Percentiles rank a stretch among this genome's conserved stretches.
phyloP scores from a whole-genome alignment of 2,888 invertebrate species.

The Cryptocephalus moraei region DNA sequence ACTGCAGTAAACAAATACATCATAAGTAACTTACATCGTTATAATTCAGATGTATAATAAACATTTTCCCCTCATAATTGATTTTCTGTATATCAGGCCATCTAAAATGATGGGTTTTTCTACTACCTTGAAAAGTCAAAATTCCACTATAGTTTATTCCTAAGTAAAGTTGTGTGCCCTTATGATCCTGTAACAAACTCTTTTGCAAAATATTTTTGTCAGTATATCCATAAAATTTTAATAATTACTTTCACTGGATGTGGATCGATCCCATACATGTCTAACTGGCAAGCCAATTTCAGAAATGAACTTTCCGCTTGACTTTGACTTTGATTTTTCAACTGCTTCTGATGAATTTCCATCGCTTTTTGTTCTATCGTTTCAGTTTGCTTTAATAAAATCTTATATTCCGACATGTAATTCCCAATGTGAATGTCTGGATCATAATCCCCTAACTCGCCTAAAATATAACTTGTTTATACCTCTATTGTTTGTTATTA shows the following conservation, averaged over 20 bases:
- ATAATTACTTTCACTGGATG: constrained; percentile 83
- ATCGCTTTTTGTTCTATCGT: constrained; percentile 87
- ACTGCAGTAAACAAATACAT: background rate
- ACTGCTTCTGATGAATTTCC: constrained; percentile 79
- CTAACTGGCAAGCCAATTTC: constrained; percentile 80
- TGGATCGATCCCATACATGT: constrained; percentile 96
- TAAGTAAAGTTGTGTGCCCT: constrained; percentile 83
- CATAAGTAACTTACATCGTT: constrained; percentile 61
- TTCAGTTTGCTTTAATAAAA: constrained; percentile 86
- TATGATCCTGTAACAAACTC: constrained; percentile 64
- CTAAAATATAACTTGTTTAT: constrained; percentile 38
- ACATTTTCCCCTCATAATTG: constrained; percentile 96
- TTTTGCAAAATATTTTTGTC: constrained; percentile 4
- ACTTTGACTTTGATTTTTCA: constrained; percentile 77
- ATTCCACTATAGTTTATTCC: constrained; percentile 95
- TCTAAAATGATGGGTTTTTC: constrained; percentile 88
- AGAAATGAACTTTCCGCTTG: constrained; percentile 87
- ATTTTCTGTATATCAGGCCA: constrained; percentile 95
- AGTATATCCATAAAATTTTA: no score
- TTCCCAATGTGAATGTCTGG: constrained; percentile 78
- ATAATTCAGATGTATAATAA: constrained; percentile 87
- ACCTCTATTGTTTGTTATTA: background rate
- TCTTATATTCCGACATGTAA: constrained; percentile 84
- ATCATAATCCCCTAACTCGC: constrained; percentile 91
- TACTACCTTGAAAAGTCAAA: constrained; percentile 86